Base-by-base conservation (phyloP, 1,140 invertebrate species). In the Thereuonema tuberculata region DNA sequence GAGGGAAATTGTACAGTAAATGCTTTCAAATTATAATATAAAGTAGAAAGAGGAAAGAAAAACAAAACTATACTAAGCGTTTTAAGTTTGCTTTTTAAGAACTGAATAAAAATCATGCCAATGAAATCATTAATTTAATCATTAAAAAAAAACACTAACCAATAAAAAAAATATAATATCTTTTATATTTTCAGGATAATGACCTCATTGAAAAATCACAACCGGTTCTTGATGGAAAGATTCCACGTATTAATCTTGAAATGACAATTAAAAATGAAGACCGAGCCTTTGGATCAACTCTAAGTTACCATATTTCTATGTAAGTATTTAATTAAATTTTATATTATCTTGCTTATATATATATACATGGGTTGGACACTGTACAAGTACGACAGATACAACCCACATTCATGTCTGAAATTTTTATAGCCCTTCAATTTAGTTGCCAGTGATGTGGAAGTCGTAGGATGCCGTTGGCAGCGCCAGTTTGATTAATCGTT, bases 241-340 rank as follows among this genome's bases (percentile, higher is more conserved):
- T 81, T 55, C 77, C 81, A 25, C 77, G 76, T 48, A 78, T 91
- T 1, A 78, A 83, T 50, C 83, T 96, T 52, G 77, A 84, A 54
- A 84, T 91, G 81, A 78, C 77, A 31, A 95, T 97, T 62, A 84
- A 82, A 47, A 99, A 99, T 71, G 88, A 92, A 73, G 88, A 90
- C 67, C 78, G 95, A 56, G 85, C 92, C 2, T 98, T 98, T 74
- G 89, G 83, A 9, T 85, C 91, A 1, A 98, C 94, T 1, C 77
- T 99, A 0, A 95, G 91, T 66, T 96, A 98, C 71, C 82, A 93
- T 67, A 91, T 98, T 70, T 90, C 93, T 2, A 84, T 84, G 89
- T 92, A 76, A 80, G 82, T 75, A 27, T 46, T 25, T 21, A n/a
- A 29, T 12, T 12, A 50, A 12, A 9, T 5, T 50, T 21, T 50